phyloP scores from a whole-genome alignment of 2,888 invertebrate species.

The Epsilonema sp. region DNA sequence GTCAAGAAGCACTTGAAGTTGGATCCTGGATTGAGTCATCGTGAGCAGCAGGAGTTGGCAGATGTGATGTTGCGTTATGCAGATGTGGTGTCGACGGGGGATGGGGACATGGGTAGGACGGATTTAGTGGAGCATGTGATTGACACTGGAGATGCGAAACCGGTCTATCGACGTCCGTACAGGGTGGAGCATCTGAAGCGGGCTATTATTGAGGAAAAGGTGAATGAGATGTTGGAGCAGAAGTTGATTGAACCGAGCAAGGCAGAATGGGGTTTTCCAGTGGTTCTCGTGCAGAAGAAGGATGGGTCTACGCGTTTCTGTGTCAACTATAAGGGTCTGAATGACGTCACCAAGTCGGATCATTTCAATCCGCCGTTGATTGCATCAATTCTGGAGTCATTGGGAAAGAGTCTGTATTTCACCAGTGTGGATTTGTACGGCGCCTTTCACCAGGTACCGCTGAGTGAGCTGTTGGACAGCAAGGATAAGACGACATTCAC shows the following conservation, averaged over 20 bases:
- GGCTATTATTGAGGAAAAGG: neutral
- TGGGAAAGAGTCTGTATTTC: slow-evolving; percentile 3
- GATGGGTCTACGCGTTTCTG: slow-evolving; percentile 8
- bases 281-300: slow-evolving; percentile 6
- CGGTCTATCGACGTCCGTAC: too few species aligned
- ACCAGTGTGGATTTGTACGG: slow-evolving; percentile 8
- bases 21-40: too few species aligned
- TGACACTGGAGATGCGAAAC: too few species aligned
- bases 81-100: too few species aligned
- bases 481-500: slow-evolving; percentile 9
- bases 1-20: too few species aligned
- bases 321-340: slow-evolving; percentile 10
- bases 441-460: slow-evolving; percentile 10
- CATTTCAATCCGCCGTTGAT: slow-evolving; percentile 4
- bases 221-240: neutral
- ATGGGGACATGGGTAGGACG: too few species aligned
- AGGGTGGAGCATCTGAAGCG: too few species aligned
- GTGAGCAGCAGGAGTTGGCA: too few species aligned
- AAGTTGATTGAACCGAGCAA: neutral
- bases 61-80: too few species aligned
- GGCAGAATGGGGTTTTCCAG: neutral
- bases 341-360: slow-evolving; percentile 6
- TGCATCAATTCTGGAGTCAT: slow-evolving; percentile 7
- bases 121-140: too few species aligned
- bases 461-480: slow-evolving; percentile 4